Conservation (phyloP, 2,888 invertebrate species). For the Leptothorax acervorum region DNA sequence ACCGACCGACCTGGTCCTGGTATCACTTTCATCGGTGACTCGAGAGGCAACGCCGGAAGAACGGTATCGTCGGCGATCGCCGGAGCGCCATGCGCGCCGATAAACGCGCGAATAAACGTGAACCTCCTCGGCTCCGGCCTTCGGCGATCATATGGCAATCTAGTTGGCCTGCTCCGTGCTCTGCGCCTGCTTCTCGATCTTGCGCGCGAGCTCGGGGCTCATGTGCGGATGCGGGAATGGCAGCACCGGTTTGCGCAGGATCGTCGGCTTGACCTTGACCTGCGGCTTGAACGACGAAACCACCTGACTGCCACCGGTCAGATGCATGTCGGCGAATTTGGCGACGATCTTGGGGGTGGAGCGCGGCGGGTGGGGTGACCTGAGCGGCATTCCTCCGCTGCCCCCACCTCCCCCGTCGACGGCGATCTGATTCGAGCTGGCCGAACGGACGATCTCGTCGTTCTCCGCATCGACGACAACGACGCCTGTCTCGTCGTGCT, state of each 20-base stretch:
- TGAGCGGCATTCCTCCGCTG: slow-evolving; percentile 66
- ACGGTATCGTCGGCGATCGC: neutral
- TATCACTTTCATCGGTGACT: slow-evolving; percentile 6
- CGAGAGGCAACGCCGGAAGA: neutral
- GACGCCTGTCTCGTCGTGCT: slow-evolving; percentile 65
- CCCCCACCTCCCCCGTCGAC: slow-evolving; percentile 24
- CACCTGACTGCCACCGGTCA: slow-evolving; percentile 87
- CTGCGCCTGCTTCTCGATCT: slow-evolving; percentile 84
- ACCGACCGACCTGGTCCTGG: neutral
- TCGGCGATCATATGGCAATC: slow-evolving; percentile 21
- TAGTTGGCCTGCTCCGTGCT: slow-evolving; percentile 82
- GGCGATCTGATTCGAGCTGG: slow-evolving; percentile 82
- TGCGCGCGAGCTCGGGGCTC: slow-evolving; percentile 83
- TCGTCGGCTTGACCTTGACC: slow-evolving; percentile 93
- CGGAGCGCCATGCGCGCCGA: neutral
- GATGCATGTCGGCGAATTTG: slow-evolving; percentile 89
- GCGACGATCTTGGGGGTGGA: slow-evolving; percentile 89
- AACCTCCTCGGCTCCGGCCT: neutral
- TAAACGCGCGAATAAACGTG: neutral
- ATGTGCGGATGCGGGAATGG: slow-evolving; percentile 86
- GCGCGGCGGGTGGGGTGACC: slow-evolving; percentile 87
- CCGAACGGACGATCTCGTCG: slow-evolving; percentile 80
- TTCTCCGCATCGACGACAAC: slow-evolving; percentile 30
- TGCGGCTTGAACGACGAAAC: slow-evolving; percentile 88
- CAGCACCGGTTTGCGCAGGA: slow-evolving; percentile 90